These are phyloP conservation scores for Epirrhoe alternata DNA, from an alignment of 2,888 invertebrate species.

Conservation along the genomic window DNA sequence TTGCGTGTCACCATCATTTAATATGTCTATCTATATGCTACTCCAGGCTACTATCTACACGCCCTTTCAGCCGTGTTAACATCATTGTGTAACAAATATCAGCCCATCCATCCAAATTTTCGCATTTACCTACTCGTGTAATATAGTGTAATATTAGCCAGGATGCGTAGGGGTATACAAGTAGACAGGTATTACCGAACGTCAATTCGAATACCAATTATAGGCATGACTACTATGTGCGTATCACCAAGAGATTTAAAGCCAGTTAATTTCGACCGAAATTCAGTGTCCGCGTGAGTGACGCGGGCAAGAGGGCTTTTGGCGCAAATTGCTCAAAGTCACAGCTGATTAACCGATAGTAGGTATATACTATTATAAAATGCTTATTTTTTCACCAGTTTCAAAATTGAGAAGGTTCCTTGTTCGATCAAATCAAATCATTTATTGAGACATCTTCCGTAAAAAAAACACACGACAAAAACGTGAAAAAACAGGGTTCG, in stretches of 20 bases:
- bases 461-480: too few relatives aligned
- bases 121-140: not conserved
- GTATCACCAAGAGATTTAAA: slow-evolving; percentile 31
- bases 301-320: slow-evolving; percentile 26
- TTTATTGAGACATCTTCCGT: too few relatives aligned
- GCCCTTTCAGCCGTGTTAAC: too few relatives aligned
- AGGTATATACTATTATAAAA: too few relatives aligned
- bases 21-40: too few relatives aligned
- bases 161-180: not conserved
- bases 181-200: not conserved
- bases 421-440: too few relatives aligned
- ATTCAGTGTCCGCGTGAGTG: slow-evolving; percentile 18
- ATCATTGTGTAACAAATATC: too few relatives aligned
- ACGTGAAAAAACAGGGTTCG: too few relatives aligned
- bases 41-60: too few relatives aligned
- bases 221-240: slow-evolving; percentile 6
- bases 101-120: too few relatives aligned
- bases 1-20: too few relatives aligned
- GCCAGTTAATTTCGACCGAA: slow-evolving; percentile 25
- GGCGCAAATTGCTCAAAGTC: slow-evolving; percentile 22
- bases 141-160: not conserved
- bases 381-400: not conserved
- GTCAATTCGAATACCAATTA: slow-evolving; percentile 16
- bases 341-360: not conserved
- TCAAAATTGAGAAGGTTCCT: too few relatives aligned